Base-by-base conservation (phyloP, 2,888 invertebrate genomes). In the Archips xylosteana region DNA sequence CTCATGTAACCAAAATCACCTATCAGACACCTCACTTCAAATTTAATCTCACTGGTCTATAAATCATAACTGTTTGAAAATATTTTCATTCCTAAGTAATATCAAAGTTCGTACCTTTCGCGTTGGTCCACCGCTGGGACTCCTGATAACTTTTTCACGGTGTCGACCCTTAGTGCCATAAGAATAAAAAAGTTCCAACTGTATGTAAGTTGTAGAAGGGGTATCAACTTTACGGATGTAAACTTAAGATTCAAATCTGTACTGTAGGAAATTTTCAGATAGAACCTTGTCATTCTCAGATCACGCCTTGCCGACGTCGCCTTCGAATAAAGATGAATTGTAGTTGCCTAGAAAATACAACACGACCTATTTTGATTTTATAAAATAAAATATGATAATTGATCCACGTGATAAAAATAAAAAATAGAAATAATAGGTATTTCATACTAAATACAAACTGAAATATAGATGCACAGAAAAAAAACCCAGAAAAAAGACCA, bases 11-110 rank as follows among this genome's bases (percentile, higher is more conserved):
- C 23, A 23, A 54, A 54, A 54, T 54, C 15, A 6, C 8, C 12
- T 10, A 10, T 12, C 59, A 59, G 34, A 59, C 12, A 23, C 12
- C 12, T 45, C 12, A 5, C 62, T 13, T 65, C 51, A 36, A 51
- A 51, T 66, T 66, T 54, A 54, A 66, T 66, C 65, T 54, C 36
- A 15, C 39, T 23, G 65, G 10, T 54, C 65, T 54, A 66, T 66
- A 66, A 66, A 66, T 66, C 65, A 66, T 15, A 66, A 66, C 54
- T 54, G 54, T 51, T 54, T 54, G 42, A 39, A 54, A 66, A 66
- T 54, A 54, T 66, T 63, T 23, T 66, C 54, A 54, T 66, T 64
- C 34, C 34, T 49, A 65, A 65, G 65, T 51, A 66, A 66, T 66
- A 66, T 54, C n/a, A 54, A 54, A 66, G 65, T 54, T 12, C 63